Percentiles rank a stretch among this genome's conserved stretches.
These are phyloP conservation scores for Xanthia icteritia DNA, from an alignment of 2,888 invertebrate genomes.

Conservation along the genomic window DNA sequence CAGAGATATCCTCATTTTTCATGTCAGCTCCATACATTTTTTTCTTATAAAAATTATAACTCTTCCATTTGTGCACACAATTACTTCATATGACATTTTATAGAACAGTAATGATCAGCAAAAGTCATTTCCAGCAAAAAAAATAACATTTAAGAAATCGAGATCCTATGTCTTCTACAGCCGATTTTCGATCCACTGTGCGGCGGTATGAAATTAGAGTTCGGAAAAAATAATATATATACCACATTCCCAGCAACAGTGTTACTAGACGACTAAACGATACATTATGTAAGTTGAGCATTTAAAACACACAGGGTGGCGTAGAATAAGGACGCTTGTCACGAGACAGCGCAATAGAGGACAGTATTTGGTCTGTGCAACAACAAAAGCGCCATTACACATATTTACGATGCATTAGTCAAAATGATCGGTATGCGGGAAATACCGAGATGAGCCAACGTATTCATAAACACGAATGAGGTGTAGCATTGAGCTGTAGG, in stretches of 20 bases:
- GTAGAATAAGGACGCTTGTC: not conserved
- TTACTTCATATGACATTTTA: no score
- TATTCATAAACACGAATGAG: slow-evolving; percentile 36
- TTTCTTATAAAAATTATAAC: no score
- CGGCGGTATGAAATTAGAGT: slow-evolving; percentile 53
- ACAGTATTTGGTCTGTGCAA: not conserved
- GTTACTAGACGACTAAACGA: not conserved
- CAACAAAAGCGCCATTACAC: not conserved
- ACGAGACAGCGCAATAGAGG: not conserved
- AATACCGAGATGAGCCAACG: slow-evolving; percentile 16
- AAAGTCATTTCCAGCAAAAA: no score
- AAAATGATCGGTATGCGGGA: slow-evolving; percentile 27
- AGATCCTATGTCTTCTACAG: no score
- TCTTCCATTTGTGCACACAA: no score
- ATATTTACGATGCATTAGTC: slow-evolving; percentile 25
- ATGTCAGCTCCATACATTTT: no score
- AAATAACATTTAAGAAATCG: no score
- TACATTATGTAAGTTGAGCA: not conserved
- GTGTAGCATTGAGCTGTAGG: slow-evolving; percentile 36
- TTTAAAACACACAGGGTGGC: slow-evolving; percentile 5
- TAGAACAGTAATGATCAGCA: no score
- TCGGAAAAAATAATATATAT: slow-evolving; percentile 36
- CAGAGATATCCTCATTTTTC: no score
- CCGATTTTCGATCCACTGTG: no score
- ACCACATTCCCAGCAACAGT: not conserved